Evolutionary conservation across 92 coral and sea anemone genomes (phyloP).

Genomic region (Meandrina meandrites): DNA sequence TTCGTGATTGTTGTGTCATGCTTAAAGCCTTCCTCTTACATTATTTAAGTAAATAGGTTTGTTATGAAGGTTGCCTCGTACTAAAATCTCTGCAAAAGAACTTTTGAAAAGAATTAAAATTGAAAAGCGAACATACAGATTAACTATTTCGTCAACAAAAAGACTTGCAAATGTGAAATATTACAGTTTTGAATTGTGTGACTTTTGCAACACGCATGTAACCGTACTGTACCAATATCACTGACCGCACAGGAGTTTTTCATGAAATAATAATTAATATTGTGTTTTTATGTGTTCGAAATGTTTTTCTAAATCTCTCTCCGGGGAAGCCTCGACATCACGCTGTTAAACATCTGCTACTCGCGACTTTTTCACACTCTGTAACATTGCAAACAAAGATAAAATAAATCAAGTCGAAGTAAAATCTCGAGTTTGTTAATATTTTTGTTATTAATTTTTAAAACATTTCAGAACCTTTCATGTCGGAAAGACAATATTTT

Average conservation of each 20-base stretch:
- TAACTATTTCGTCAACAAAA: neutral
- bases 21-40: neutral
- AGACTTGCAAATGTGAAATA: neutral
- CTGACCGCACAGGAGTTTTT: neutral
- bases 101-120: neutral
- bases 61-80: neutral
- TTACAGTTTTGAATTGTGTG: neutral
- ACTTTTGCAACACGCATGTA: neutral
- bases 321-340: constrained; percentile 7
- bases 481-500: neutral
- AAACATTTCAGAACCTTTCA: neutral
- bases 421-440: neutral
- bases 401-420: no score
- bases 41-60: neutral
- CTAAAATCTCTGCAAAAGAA: neutral
- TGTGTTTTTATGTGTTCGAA: neutral
- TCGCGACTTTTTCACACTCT: neutral
- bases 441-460: neutral
- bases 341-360: constrained; percentile 18
- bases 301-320: neutral
- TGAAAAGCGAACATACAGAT: neutral
- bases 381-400: neutral
- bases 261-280: neutral
- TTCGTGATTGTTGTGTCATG: neutral
- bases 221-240: constrained; percentile 1